Evolutionary conservation across 2,797 vertebrate species (phyloP).

Genomic region (Sebastolobus altivelis): DNA sequence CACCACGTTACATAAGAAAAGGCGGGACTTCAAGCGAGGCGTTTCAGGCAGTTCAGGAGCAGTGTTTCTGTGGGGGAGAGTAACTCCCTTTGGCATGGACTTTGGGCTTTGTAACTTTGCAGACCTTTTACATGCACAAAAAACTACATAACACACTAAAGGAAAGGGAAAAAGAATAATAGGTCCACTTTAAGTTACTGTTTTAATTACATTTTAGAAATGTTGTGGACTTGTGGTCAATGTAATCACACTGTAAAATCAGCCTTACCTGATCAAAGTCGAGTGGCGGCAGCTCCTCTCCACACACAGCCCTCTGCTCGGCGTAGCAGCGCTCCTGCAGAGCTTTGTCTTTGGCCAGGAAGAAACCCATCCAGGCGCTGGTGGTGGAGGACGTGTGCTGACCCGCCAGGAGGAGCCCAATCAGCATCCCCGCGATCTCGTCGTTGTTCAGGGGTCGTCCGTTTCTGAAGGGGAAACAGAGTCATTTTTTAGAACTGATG

Average conservation of each 20-base stretch:
- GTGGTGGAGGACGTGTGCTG: constrained; percentile 99
- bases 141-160: too few species aligned
- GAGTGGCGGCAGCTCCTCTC: constrained; percentile 88
- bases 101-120: too few species aligned
- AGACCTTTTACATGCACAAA: too few species aligned
- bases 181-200: too few species aligned
- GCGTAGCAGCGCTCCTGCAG: constrained; percentile 91
- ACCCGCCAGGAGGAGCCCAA: constrained; percentile 93
- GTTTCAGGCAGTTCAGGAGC: too few species aligned
- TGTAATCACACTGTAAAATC: background rate
- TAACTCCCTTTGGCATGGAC: too few species aligned
- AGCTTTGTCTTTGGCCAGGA: constrained; percentile 89
- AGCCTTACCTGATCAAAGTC: constrained; percentile 90
- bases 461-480: constrained; percentile 80
- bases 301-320: constrained; percentile 91
- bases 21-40: too few species aligned
- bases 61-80: too few species aligned
- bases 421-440: constrained; percentile 94
- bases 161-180: too few species aligned
- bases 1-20: too few species aligned
- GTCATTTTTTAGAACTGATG: background rate
- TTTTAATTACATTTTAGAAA: background rate
- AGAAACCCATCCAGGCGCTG: constrained; percentile 97
- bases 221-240: background rate
- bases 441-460: constrained; percentile 88